phyloP scores from a whole-genome alignment of 2,797 vertebrate species.

The Kryptolebias ocellatus region DNA sequence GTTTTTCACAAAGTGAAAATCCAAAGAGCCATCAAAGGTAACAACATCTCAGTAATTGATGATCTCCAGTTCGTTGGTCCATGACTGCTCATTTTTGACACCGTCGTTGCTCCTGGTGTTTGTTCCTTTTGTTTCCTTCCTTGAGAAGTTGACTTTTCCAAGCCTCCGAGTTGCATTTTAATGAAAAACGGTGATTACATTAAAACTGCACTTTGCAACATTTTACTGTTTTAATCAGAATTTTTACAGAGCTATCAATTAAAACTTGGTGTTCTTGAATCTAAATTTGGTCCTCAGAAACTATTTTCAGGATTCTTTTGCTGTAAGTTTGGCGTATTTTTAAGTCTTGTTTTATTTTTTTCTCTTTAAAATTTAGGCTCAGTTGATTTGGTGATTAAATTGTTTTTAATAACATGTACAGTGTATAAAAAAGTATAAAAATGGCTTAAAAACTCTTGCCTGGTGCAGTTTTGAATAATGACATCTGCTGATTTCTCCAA shows the following conservation, averaged over 20 bases:
- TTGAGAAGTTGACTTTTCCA: constrained; percentile 26
- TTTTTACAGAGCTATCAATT: not conserved
- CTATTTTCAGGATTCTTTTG: not conserved
- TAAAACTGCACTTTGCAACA: constrained; percentile 63
- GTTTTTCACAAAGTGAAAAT: constrained; percentile 86
- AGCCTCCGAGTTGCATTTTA: constrained; percentile 18
- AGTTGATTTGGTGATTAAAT: too few species aligned
- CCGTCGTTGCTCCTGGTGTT: constrained; percentile 62
- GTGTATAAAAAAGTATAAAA: too few species aligned
- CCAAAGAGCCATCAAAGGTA: constrained; percentile 89
- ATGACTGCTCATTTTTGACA: constrained; percentile 71
- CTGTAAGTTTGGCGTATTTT: not conserved
- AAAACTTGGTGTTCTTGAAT: not conserved
- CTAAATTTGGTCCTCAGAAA: not conserved
- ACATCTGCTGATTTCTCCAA: constrained; percentile 18
- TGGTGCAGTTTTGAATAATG: constrained; percentile 62
- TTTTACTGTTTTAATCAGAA: constrained; percentile 4
- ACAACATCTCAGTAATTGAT: constrained; percentile 48
- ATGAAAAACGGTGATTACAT: constrained; percentile 14
- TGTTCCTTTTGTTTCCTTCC: constrained; percentile 64
- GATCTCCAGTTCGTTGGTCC: constrained; percentile 62
- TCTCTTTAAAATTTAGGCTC: not conserved
- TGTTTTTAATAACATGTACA: too few species aligned
- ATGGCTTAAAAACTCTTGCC: not conserved
- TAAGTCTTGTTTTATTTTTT: not conserved